Evolutionary conservation across 2,888 invertebrate genomes (phyloP).

Genomic region (Girardia tigrina): DNA sequence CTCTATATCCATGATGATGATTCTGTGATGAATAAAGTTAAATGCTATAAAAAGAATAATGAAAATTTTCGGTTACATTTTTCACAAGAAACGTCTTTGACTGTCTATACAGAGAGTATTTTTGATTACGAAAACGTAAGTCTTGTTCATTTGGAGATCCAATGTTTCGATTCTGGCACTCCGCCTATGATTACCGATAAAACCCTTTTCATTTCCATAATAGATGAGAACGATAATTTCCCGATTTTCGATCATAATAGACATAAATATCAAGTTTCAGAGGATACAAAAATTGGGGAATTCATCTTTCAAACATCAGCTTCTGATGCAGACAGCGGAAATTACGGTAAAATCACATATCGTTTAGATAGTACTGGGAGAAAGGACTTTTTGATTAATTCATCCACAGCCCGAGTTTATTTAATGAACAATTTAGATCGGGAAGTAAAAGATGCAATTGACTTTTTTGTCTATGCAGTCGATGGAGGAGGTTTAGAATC

Average conservation of each 20-base stretch:
- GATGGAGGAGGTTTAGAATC: constrained; percentile 28
- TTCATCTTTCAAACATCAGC: constrained; percentile 27
- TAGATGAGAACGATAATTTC: constrained; percentile 33
- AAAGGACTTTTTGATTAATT: constrained; percentile 16
- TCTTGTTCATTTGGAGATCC: constrained; percentile 19
- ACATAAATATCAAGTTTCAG: constrained; percentile 28
- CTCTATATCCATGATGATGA: constrained; percentile 29
- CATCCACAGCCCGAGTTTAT: neutral
- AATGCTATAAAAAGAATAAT: neutral
- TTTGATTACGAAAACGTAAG: constrained; percentile 31
- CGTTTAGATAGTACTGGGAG: constrained; percentile 26
- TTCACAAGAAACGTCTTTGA: constrained; percentile 20
- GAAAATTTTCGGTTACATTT: neutral
- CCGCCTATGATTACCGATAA: constrained; percentile 26
- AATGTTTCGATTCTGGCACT: constrained; percentile 30
- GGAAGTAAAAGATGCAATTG: constrained; percentile 20
- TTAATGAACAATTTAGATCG: constrained; percentile 7
- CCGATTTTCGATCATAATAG: constrained; percentile 11
- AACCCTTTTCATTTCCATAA: constrained; percentile 25
- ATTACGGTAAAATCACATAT: constrained; percentile 33
- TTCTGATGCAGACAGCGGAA: constrained; percentile 33
- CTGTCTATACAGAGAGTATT: constrained; percentile 24
- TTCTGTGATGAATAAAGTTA: neutral
- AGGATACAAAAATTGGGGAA: neutral
- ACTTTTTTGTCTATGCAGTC: constrained; percentile 31